These are phyloP conservation scores for Scaptomyza tumidula DNA, from an alignment of 2,888 invertebrate genomes.

Conservation along the genomic window DNA sequence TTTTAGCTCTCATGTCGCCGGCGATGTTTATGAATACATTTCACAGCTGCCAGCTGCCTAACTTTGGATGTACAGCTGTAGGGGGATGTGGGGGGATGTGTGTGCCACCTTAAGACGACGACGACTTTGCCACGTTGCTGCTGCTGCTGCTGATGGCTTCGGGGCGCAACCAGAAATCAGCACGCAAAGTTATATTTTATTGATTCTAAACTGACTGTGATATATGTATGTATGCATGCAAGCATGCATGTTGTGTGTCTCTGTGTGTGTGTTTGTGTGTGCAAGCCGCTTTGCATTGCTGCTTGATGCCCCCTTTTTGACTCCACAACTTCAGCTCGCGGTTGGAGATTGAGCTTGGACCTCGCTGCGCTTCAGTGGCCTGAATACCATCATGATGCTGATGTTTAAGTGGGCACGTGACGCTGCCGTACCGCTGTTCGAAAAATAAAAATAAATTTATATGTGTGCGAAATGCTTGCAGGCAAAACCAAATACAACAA, in stretches of 20 bases:
- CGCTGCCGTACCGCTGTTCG: slow-evolving; percentile 28
- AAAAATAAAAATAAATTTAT: not conserved
- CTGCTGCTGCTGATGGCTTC: slow-evolving; percentile 34
- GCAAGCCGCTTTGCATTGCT: slow-evolving; percentile 34
- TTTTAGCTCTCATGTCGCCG: slow-evolving; percentile 66
- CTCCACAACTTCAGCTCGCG: not conserved
- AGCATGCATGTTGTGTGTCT: not conserved
- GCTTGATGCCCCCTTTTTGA: slow-evolving; percentile 7
- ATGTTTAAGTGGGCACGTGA: slow-evolving; percentile 77
- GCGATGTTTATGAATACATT: slow-evolving; percentile 77
- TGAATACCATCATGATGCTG: slow-evolving; percentile 70
- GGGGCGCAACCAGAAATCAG: slow-evolving; percentile 63
- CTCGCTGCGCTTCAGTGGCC: slow-evolving; percentile 62
- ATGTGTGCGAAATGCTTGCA: slow-evolving; percentile 18
- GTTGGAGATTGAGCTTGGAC: slow-evolving; percentile 11
- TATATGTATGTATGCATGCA: slow-evolving; percentile 43
- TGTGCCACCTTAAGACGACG: slow-evolving; percentile 53
- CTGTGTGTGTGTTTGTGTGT: not conserved
- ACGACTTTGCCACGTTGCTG: not conserved
- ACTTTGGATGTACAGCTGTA: slow-evolving; percentile 1
- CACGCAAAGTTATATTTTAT: slow-evolving; percentile 77
- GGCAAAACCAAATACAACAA: slow-evolving; percentile 25
- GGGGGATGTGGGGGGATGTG: not conserved
- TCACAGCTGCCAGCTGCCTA: slow-evolving; percentile 48
- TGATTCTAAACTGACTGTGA: slow-evolving; percentile 76